Percentiles rank a stretch among this genome's conserved stretches.
phyloP scores from a whole-genome alignment of 2,797 vertebrate genomes.

The Morelia viridis region DNA sequence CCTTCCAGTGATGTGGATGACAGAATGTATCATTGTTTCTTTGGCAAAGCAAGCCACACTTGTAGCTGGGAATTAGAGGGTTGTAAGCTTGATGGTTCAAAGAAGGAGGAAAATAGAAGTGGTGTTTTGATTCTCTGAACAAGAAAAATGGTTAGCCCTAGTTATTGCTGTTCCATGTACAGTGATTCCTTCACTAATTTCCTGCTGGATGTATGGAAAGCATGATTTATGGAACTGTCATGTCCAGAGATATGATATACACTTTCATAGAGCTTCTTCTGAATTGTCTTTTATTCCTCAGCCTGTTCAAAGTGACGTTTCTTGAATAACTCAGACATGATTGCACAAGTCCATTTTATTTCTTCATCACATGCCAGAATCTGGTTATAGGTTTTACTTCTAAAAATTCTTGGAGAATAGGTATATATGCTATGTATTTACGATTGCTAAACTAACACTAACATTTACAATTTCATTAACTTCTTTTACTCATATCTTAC shows the following conservation, averaged over 20 bases:
- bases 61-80: slow-evolving; percentile 70
- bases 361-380: neutral
- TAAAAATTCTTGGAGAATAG: neutral
- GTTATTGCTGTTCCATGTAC: rapidly evolving
- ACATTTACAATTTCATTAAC: neutral
- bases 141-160: slow-evolving; percentile 25
- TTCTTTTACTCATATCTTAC: neutral
- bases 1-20: slow-evolving; percentile 72
- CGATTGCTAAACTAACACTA: neutral
- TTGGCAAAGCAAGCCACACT: slow-evolving; percentile 65
- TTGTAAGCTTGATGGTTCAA: slow-evolving; percentile 62
- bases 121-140: slow-evolving; percentile 19
- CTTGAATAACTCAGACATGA: neutral
- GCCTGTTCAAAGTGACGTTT: neutral
- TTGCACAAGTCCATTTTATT: neutral
- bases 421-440: neutral
- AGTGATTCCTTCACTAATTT: rapidly evolving
- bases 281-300: neutral
- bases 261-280: neutral
- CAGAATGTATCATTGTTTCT: slow-evolving; percentile 67
- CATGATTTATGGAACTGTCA: rapidly evolving
- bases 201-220: rapidly evolving
- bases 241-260: neutral
- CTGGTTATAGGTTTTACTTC: neutral
- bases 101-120: slow-evolving; percentile 24